These are phyloP conservation scores for Sarcophaga rosellei DNA, from an alignment of 2,888 invertebrate species.

Conservation along the genomic window DNA sequence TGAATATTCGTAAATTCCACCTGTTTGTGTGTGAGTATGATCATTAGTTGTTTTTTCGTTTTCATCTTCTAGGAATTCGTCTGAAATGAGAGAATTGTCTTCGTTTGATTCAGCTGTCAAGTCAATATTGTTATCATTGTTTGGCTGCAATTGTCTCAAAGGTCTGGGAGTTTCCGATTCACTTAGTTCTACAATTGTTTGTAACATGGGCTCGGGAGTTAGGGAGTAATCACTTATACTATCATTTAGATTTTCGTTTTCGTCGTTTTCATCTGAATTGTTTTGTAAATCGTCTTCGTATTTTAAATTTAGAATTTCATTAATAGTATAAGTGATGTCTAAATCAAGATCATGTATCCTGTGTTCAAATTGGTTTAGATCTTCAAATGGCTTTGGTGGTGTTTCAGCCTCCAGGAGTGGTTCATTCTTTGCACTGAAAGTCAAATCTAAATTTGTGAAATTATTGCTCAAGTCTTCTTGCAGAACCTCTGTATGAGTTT, in stretches of 20 bases:
- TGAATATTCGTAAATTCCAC: conserved; percentile 27
- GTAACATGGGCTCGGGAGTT: conserved; percentile 35
- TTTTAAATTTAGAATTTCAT: conserved; percentile 31
- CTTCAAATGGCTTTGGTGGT: conserved; percentile 49
- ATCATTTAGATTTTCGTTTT: background rate
- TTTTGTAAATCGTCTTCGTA: conserved; percentile 13
- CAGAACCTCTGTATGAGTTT: background rate
- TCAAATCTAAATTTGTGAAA: background rate
- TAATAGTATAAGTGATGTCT: conserved; percentile 28
- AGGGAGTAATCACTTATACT: conserved; percentile 1
- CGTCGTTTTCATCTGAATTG: conserved; percentile 8
- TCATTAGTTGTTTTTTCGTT: background rate
- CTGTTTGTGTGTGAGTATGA: background rate
- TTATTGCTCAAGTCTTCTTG: background rate
- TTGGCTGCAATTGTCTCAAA: background rate
- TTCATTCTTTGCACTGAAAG: background rate
- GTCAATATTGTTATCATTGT: conserved; percentile 22
- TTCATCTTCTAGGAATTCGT: conserved; percentile 47
- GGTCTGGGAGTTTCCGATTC: conserved; percentile 53
- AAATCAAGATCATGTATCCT: conserved; percentile 12
- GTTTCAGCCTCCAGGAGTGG: conserved; percentile 49
- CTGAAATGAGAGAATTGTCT: conserved; percentile 56
- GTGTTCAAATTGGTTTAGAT: conserved; percentile 40
- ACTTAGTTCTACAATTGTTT: conserved; percentile 63
- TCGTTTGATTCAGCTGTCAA: conserved; percentile 38